Base-by-base conservation (phyloP, 2,113 vertebrate genomes). In the Vulpes ferrilata region DNA sequence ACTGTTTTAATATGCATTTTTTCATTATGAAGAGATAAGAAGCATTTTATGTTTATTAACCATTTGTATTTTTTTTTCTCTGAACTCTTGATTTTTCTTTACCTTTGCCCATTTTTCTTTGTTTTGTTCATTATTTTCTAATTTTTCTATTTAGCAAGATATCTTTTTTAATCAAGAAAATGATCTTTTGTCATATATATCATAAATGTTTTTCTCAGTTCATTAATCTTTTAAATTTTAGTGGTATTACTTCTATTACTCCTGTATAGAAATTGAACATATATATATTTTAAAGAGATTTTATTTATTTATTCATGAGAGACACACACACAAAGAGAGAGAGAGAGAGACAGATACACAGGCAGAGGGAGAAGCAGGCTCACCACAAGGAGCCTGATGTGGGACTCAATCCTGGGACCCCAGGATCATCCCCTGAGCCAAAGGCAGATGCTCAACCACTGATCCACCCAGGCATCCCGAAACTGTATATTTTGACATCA, bases 141-240 rank as follows among this genome's bases (percentile, higher is more conserved):
- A 78, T 48, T 88, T 67, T 93, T 43, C 71, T 38, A 71, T 69
- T 48, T 23, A 67, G 23, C 67, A 83, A 89, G 19, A 30, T 19
- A 3, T 60, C 9, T 60, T 73, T 82, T n/a, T 57, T 73, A 87
- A 64, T 81, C 80, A 96, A 76, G 32, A 92, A 95, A 74, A 60
- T 83, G 23, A 88, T 15, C 22, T 51, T 76, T 62, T 48, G 20
- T 76, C 67, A 88, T 19, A 71, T 80, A 27, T 30, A 59, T n/a
- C 71, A 1, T 23, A 71, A 81, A 64, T 79, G 81, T 25, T 48
- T 69, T 62, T 20, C 4, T 71, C 11, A 79, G 62, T 32, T 87
- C 17, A 64, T 79, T 60, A 55, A 20, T 81, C 19, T 93, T 89
- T 62, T 85, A 32, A 22, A 81, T 81, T 81, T 89, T 67, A 69